phyloP scores from a whole-genome alignment of 2,888 invertebrate genomes.

The Diadegma fenestrale region DNA sequence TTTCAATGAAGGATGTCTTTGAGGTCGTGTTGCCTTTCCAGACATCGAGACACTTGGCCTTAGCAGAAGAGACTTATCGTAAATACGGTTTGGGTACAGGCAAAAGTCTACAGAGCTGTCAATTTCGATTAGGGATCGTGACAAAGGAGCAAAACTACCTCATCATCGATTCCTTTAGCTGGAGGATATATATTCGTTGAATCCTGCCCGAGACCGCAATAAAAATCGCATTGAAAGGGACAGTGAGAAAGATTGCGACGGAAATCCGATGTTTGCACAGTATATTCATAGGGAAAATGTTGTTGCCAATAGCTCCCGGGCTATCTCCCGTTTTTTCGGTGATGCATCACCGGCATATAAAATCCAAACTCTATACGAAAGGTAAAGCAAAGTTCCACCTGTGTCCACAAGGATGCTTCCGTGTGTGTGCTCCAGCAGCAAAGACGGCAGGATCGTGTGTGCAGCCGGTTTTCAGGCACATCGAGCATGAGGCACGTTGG shows the following conservation, averaged over 20 bases:
- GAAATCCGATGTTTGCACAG: constrained; percentile 42
- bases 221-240: constrained; percentile 25
- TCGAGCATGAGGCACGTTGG: constrained; percentile 21
- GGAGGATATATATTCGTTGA: constrained; percentile 13
- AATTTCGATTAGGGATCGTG: constrained; percentile 38
- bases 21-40: constrained; percentile 52
- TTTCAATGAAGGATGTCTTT: constrained; percentile 46
- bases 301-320: constrained; percentile 47
- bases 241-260: constrained; percentile 23
- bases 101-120: constrained; percentile 46
- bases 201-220: constrained; percentile 9
- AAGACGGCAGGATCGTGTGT: constrained; percentile 13
- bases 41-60: constrained; percentile 52
- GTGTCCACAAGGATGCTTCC: constrained; percentile 59
- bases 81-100: constrained; percentile 22
- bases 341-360: constrained; percentile 19
- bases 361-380: constrained; percentile 2
- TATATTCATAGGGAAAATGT: constrained; percentile 38
- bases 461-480: constrained; percentile 16
- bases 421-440: constrained; percentile 6
- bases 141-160: background rate
- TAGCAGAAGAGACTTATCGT: constrained; percentile 21
- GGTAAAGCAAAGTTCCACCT: constrained; percentile 61
- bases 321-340: constrained; percentile 8
- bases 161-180: background rate